Percentiles rank a stretch among this genome's conserved stretches.
Evolutionary conservation across 2,113 vertebrate species (phyloP).

Genomic region (Numida meleagris): DNA sequence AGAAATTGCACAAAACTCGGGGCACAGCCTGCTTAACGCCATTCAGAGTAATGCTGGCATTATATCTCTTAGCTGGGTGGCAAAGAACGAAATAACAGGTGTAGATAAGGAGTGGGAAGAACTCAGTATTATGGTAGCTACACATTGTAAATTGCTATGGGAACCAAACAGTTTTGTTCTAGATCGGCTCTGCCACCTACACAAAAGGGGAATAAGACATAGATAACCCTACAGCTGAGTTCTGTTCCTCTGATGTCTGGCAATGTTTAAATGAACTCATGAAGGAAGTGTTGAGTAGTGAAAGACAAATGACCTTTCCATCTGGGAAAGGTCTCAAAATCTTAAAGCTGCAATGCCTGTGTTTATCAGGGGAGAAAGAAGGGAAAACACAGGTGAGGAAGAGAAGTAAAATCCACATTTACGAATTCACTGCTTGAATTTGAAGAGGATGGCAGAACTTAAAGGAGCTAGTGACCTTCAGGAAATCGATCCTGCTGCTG

Average conservation of each 20-base stretch:
- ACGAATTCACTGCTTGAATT: neutral
- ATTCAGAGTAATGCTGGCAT: neutral
- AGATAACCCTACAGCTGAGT: constrained; percentile 72
- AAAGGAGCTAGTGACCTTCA: constrained; percentile 32
- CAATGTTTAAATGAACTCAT: constrained; percentile 75
- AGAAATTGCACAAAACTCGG: neutral
- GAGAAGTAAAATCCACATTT: neutral
- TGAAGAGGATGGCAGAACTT: constrained; percentile 9
- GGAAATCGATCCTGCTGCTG: constrained; percentile 32
- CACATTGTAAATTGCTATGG: constrained; percentile 67
- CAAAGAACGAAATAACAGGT: constrained; percentile 63
- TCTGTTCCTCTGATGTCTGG: constrained; percentile 72
- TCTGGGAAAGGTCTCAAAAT: constrained; percentile 72
- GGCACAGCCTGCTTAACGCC: neutral
- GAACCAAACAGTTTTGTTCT: constrained; percentile 73
- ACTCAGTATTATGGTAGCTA: constrained; percentile 12
- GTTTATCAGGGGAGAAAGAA: constrained; percentile 41
- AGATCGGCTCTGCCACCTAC: constrained; percentile 71
- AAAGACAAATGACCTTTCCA: constrained; percentile 77
- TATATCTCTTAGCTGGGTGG: constrained; percentile 25
- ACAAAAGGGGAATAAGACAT: constrained; percentile 59
- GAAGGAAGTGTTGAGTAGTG: constrained; percentile 74
- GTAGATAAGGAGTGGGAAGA: constrained; percentile 64
- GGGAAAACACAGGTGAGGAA: constrained; percentile 48
- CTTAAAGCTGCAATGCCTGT: constrained; percentile 58